Conservation (phyloP, 2,113 vertebrate genomes). For the Poeciliopsis prolifica region DNA sequence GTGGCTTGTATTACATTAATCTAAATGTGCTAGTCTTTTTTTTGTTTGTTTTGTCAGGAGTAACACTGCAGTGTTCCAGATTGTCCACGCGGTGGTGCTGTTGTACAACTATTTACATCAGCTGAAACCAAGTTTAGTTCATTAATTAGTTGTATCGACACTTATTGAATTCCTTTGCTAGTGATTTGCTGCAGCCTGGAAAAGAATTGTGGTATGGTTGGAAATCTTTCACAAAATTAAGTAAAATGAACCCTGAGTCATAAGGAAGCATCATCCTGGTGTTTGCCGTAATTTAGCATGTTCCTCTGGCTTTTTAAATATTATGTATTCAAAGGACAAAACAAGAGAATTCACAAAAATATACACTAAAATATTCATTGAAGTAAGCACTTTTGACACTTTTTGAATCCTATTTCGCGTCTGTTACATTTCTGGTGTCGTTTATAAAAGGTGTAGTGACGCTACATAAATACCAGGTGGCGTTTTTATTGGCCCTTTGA, state of each 20-base stretch:
- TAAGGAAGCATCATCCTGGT: conserved; percentile 6
- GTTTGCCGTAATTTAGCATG: too few species aligned
- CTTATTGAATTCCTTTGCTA: conserved; percentile 3
- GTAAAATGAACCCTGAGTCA: conserved; percentile 7
- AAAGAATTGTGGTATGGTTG: not conserved
- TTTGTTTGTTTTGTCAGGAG: not conserved
- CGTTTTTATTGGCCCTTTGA: not conserved
- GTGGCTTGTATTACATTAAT: not conserved
- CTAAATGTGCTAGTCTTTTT: not conserved
- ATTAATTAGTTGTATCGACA: conserved; percentile 20
- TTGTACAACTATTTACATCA: conserved; percentile 20
- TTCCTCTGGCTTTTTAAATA: not conserved
- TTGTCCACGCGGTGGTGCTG: conserved; percentile 71
- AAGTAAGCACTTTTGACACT: too few species aligned
- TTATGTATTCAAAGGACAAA: not conserved
- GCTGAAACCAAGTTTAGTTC: not conserved
- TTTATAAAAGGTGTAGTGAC: not conserved
- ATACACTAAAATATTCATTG: not conserved
- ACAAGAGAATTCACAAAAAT: not conserved
- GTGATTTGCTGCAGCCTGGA: not conserved
- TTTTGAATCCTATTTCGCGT: too few species aligned
- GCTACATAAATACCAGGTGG: not conserved
- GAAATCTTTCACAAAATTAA: conserved; percentile 1
- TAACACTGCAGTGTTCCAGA: not conserved
- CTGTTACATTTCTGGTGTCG: too few species aligned